phyloP scores from a whole-genome alignment of 2,888 invertebrate species.

The Cerastis rubricosa region DNA sequence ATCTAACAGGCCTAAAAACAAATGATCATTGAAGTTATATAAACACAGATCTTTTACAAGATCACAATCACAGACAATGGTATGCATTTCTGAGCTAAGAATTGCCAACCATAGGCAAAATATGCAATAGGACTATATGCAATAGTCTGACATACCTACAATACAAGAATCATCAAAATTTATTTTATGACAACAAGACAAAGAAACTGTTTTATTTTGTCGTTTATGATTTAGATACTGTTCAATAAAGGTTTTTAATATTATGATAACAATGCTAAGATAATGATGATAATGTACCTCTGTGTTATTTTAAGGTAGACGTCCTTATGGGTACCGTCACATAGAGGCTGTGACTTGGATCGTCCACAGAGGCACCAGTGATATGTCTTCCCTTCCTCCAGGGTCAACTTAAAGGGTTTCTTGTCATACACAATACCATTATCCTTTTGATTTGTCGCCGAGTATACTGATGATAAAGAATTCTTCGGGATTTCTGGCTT shows the following conservation, averaged over 20 bases:
- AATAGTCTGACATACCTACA: neutral
- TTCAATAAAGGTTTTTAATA: neutral
- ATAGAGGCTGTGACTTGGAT: constrained; percentile 97
- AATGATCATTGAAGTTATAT: neutral
- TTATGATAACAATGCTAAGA: neutral
- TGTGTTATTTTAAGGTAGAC: constrained; percentile 93
- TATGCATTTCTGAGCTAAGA: neutral
- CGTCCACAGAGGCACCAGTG: constrained; percentile 98
- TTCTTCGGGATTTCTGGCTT: constrained; percentile 93
- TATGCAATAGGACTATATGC: neutral
- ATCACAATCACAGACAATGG: neutral
- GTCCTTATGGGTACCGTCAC: constrained; percentile 97
- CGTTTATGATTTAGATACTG: neutral
- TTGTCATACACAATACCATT: constrained; percentile 96
- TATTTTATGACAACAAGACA: neutral
- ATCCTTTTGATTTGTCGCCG: constrained; percentile 91
- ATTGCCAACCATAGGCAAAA: neutral
- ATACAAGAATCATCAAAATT: neutral
- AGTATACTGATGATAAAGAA: constrained; percentile 90
- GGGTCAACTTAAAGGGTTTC: constrained; percentile 95
- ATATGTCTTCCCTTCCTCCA: constrained; percentile 95
- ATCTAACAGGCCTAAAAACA: constrained; percentile 93
- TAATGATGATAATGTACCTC: constrained; percentile 83
- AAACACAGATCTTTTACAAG: neutral
- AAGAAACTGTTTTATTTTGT: neutral